Percentiles rank a stretch among this genome's conserved stretches.
Evolutionary conservation across 1,140 invertebrate genomes (phyloP).

Genomic region (Cydia fagiglandana): DNA sequence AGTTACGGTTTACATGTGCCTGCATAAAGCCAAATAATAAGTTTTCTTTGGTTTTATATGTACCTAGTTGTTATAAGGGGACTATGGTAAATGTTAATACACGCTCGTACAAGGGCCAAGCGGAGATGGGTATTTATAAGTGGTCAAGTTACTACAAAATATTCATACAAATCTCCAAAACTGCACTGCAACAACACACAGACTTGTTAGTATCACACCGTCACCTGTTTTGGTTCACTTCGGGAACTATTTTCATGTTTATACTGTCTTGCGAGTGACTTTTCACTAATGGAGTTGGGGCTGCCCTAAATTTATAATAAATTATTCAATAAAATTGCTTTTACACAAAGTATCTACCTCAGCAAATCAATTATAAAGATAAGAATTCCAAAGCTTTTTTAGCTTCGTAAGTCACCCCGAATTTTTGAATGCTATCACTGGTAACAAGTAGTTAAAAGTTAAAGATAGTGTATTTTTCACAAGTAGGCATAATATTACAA

Average conservation of each 20-base stretch:
- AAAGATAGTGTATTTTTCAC: too few species aligned
- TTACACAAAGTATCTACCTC: neutral
- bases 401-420: too few species aligned
- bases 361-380: neutral
- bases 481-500: too few species aligned
- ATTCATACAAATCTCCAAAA: neutral
- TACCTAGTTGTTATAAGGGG: too few species aligned
- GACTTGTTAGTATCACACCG: conserved; percentile 33
- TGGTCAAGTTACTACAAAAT: neutral
- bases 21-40: too few species aligned
- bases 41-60: too few species aligned
- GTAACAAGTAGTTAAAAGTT: too few species aligned
- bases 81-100: too few species aligned
- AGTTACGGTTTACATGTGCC: too few species aligned
- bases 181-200: conserved; percentile 14
- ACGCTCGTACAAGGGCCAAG: neutral
- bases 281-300: conserved; percentile 55
- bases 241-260: conserved; percentile 51
- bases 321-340: conserved; percentile 10
- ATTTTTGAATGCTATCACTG: too few species aligned
- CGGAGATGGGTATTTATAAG: neutral
- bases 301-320: conserved; percentile 32
- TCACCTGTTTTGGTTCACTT: conserved; percentile 64
- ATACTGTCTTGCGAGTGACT: conserved; percentile 72
- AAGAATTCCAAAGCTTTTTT: too few species aligned